Base-by-base conservation (phyloP, 2,888 invertebrate genomes). In the Mimas tiliae region DNA sequence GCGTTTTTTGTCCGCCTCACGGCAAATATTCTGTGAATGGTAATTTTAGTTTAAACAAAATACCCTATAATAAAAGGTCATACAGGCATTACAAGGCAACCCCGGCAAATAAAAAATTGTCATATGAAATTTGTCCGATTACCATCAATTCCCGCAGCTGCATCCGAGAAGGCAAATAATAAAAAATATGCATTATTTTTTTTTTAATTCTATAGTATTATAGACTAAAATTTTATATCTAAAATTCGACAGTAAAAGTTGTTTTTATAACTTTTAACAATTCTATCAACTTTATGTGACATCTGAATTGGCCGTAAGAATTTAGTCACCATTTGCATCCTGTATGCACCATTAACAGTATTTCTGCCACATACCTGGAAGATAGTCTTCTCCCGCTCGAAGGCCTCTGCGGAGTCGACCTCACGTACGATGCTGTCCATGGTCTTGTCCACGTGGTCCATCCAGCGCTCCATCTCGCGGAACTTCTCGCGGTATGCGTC, bases 1-100 rank as follows among this genome's bases (percentile, higher is more conserved):
- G 34, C 98, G 95, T 85, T 97, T 97, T 68, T 95, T 95, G 84
- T 98, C 98, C 47, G 98, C 98, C 91, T 98, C 98, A 69, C 96
- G 96, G 85, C 98, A 98, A 76, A 98, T 97, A 86, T 95, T 96
- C 98, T 98, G 91, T 58, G 38, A 58, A 42, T 12, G 12, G 8
- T 9, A 12, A 11, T 12, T 2, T 19, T 58, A 58, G 16, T 38
- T 11, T 6, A 58, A 0, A 11, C 16, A 27, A 33, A 1, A 6
- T 34, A 2, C 14, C 33, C 11, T 34, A 38, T 6, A 16, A 27
- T 4, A 27, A 27, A 27, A 27, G 27, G 4, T 27, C 27, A 27
- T 27, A 27, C 1, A 27, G 27, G n/a, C n/a, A n/a, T n/a, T n/a
- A 27, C 27, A 27, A 27, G 27, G n/a, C n/a, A 27, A 27, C n/a